A percentile compares a stretch with the other conserved stretches of the same genome.
Conservation (phyloP, 2,888 invertebrate species). For the Cerastis rubricosa region DNA sequence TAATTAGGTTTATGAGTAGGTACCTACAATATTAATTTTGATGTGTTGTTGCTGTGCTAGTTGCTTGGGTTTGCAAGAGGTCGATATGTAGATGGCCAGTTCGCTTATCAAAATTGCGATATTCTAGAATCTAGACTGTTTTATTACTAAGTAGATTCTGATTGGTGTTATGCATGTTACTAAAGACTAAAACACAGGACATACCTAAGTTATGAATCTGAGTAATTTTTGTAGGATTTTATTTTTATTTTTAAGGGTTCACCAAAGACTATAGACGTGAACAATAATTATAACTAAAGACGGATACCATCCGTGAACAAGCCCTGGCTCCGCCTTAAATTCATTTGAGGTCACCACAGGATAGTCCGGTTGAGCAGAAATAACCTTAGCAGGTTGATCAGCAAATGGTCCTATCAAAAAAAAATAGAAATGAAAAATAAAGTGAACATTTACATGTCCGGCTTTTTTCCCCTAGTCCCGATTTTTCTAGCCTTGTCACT, state of each 20-base stretch:
- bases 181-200: neutral
- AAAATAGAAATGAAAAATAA: no score
- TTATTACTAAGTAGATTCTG: neutral
- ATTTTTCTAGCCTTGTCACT: neutral
- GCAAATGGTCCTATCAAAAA: no score
- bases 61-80: constrained; percentile 7
- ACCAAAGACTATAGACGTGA: neutral
- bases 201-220: neutral
- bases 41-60: constrained; percentile 15
- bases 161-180: neutral
- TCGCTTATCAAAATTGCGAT: neutral
- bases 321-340: no score
- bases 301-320: no score
- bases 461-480: neutral
- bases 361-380: no score
- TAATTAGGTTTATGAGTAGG: constrained; percentile 42
- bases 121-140: neutral
- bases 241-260: neutral
- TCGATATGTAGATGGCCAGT: constrained; percentile 5
- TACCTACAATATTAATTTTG: constrained; percentile 14
- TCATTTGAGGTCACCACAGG: no score
- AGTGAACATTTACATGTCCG: neutral
- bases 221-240: rapidly evolving
- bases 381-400: no score
- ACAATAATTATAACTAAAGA: neutral